A percentile compares a stretch with the other conserved stretches of the same genome.
Evolutionary conservation across 2,888 invertebrate genomes (phyloP).

Genomic region (Eristalis tenax): DNA sequence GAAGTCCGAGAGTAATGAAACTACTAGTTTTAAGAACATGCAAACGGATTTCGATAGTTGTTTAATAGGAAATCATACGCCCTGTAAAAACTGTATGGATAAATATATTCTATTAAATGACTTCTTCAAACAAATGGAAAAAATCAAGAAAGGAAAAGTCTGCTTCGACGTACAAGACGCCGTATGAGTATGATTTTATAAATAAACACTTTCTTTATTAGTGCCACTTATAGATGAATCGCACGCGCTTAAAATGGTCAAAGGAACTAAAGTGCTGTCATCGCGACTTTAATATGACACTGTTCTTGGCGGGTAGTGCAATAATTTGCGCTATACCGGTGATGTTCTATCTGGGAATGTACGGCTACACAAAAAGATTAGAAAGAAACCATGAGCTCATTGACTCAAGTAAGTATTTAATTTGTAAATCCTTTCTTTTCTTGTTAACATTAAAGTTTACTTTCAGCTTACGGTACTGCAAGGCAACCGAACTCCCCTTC

Average conservation of each 20-base stretch:
- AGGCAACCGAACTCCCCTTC: neutral
- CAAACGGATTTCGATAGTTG: neutral
- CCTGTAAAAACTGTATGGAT: neutral
- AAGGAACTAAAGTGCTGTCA: constrained; percentile 76
- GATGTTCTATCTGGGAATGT: constrained; percentile 75
- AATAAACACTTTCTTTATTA: neutral
- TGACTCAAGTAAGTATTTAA: constrained; percentile 68
- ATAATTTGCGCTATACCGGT: constrained; percentile 75
- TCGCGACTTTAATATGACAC: constrained; percentile 74
- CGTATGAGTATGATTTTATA: neutral
- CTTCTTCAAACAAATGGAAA: constrained; percentile 42
- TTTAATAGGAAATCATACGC: accelerated
- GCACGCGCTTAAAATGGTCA: constrained; percentile 77
- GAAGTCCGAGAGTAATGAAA: neutral
- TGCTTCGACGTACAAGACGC: constrained; percentile 57
- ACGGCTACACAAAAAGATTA: constrained; percentile 75
- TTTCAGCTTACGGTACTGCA: constrained; percentile 16
- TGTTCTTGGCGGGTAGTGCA: constrained; percentile 73
- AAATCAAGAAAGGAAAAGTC: constrained; percentile 34
- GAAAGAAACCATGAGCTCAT: constrained; percentile 76
- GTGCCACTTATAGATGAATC: constrained; percentile 76
- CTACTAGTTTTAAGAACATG: neutral
- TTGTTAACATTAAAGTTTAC: neutral
- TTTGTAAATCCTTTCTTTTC: neutral
- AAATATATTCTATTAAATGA: constrained; percentile 6